Evolutionary conservation across 2,113 vertebrate species (phyloP).

Genomic region (Callaeas wilsoni): DNA sequence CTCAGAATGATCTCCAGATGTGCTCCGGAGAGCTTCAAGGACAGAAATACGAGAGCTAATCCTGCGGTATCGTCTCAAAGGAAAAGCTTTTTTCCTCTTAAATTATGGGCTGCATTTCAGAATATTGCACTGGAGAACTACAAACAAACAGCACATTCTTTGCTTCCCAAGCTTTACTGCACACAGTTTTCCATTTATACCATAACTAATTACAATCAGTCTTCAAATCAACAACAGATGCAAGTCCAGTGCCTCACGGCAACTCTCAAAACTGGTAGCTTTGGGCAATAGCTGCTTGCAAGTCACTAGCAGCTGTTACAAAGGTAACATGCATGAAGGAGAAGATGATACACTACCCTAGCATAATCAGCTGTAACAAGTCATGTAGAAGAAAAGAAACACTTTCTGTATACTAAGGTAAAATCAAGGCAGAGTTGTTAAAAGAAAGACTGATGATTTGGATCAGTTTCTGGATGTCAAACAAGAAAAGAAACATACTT

Average conservation of each 20-base stretch:
- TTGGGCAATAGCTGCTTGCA: background rate
- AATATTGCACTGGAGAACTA: background rate
- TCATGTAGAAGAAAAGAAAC: background rate
- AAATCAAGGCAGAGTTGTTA: background rate
- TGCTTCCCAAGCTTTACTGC: slow-evolving; percentile 17
- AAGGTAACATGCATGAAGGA: background rate
- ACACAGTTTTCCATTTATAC: slow-evolving; percentile 55
- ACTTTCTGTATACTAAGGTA: background rate
- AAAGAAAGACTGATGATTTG: background rate
- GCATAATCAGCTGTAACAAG: background rate
- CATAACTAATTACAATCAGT: slow-evolving; percentile 62
- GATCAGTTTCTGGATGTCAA: background rate
- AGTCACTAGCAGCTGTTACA: background rate
- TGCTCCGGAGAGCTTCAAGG: slow-evolving; percentile 10
- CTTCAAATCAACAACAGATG: slow-evolving; percentile 60
- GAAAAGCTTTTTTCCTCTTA: background rate
- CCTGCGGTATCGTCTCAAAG: slow-evolving; percentile 14
- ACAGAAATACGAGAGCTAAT: slow-evolving; percentile 32
- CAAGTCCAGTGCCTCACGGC: background rate
- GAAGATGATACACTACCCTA: background rate
- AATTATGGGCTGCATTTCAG: slow-evolving; percentile 20
- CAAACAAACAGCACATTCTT: slow-evolving; percentile 43
- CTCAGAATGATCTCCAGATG: slow-evolving; percentile 52
- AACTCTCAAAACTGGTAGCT: background rate
- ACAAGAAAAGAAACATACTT: background rate